These are phyloP conservation scores for Agrotis puta DNA, from an alignment of 2,888 invertebrate genomes.

Conservation along the genomic window DNA sequence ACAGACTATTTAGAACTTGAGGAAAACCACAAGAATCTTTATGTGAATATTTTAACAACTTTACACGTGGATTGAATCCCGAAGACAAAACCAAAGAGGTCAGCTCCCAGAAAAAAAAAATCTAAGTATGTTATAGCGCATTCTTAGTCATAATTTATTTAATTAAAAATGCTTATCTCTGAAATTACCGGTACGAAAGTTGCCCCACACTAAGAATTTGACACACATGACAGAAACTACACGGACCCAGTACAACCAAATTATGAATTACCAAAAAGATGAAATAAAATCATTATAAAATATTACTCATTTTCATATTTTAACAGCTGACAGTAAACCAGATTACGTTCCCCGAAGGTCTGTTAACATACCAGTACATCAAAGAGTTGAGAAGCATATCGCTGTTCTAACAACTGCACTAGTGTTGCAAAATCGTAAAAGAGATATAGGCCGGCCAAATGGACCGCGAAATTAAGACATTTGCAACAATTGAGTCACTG, in stretches of 20 bases:
- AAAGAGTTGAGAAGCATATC: conserved; percentile 48
- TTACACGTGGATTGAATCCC: neutral
- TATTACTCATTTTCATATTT: conserved; percentile 15
- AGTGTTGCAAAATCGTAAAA: conserved; percentile 57
- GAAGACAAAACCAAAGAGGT: neutral
- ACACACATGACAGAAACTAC: too few species aligned
- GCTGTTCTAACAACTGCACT: conserved; percentile 27
- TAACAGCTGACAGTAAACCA: conserved; percentile 37
- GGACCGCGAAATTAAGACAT: conserved; percentile 58
- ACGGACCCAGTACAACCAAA: too few species aligned
- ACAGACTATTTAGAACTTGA: conserved; percentile 16
- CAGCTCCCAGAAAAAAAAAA: neutral
- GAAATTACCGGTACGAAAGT: too few species aligned
- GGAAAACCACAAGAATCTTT: conserved; percentile 18
- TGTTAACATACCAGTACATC: conserved; percentile 47
- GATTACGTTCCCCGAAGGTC: conserved; percentile 32
- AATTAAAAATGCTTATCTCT: too few species aligned
- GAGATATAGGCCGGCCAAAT: conserved; percentile 48
- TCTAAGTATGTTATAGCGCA: too few species aligned
- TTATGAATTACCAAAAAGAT: too few species aligned
- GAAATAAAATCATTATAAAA: neutral
- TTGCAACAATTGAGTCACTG: conserved; percentile 45
- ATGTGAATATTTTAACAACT: neutral
- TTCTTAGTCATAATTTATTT: too few species aligned
- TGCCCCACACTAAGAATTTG: too few species aligned